Conservation (phyloP, 2,888 invertebrate genomes). For the Tanypteryx hageni region DNA sequence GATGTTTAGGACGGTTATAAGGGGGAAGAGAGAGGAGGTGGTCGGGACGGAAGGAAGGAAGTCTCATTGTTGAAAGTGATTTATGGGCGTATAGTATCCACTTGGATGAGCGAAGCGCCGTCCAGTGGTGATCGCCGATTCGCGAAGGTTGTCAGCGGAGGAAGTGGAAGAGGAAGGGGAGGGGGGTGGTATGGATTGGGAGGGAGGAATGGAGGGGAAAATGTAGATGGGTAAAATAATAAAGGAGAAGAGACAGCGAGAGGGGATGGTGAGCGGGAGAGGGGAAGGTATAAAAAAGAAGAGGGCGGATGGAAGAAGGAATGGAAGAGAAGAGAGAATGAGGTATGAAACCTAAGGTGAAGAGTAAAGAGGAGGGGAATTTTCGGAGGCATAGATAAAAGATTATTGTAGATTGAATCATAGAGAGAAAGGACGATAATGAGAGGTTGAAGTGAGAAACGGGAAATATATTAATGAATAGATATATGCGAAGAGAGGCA, state of each 20-base stretch:
- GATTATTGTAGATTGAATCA: no score
- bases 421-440: no score
- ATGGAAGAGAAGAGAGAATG: background rate
- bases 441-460: no score
- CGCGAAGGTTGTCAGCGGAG: slow-evolving; percentile 53
- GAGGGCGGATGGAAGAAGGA: background rate
- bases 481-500: no score
- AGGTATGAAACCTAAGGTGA: background rate
- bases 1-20: slow-evolving; percentile 45
- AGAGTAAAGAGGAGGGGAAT: background rate
- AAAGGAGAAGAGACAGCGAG: background rate
- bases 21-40: background rate
- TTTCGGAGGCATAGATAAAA: background rate
- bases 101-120: slow-evolving; percentile 30
- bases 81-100: slow-evolving; percentile 37
- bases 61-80: slow-evolving; percentile 64
- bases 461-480: no score
- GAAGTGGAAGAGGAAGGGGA: slow-evolving; percentile 25
- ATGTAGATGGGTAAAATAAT: background rate
- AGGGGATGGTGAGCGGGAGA: background rate
- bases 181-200: background rate
- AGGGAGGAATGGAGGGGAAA: background rate
- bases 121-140: slow-evolving; percentile 44
- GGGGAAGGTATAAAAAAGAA: background rate
- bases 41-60: slow-evolving; percentile 54